Base-by-base conservation (phyloP, 2,797 vertebrate genomes). In the Adelosebastes latens region DNA sequence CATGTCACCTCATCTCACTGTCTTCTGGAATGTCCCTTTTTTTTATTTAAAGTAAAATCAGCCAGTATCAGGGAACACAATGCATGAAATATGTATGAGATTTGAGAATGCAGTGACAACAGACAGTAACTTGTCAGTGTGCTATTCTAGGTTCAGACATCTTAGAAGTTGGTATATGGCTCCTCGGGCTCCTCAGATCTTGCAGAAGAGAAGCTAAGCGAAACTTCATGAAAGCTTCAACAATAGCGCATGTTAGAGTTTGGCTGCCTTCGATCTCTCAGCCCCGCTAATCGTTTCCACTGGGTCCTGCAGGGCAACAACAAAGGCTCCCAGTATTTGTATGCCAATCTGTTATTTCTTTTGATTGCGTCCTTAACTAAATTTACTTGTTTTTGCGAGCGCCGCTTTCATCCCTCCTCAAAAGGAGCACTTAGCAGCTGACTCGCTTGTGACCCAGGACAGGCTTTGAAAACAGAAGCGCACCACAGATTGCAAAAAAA, bases 211-310 rank as follows among this genome's bases (percentile, higher is more conserved):
- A 83, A 84, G 77, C 76, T 60, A 77, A 89, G 76, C 32, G 76
- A 91, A 89, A 89, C 87, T 87, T 91, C 79, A 86, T 86, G 83
- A 94, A 92, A 90, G 91, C 88, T 56, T 84, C 76, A 72, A 49
- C 86, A 78, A 61, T 4, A 49, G 73, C 85, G 42, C 69, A 56
- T 76, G 76, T 86, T 80, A 34, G 78, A 82, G 76, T 87, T 86
- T 53, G 68, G 18, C 71, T 65, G 42, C 81, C 78, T 82, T 82
- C 79, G 34, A 76, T 88, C 79, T 77, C 75, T 42, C 66, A 65
- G 56, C 68, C 73, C n/a, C 2, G 39, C 75, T 88, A 83, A 92
- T 89, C 69, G 52, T 82, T 90, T 89, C 73, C 67, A 76, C 59
- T 56, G 84, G 82, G 85, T 86, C 81, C 56, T 79, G 66, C 74